phyloP scores from a whole-genome alignment of 2,888 invertebrate genomes.

The Ferdinandea cuprea region DNA sequence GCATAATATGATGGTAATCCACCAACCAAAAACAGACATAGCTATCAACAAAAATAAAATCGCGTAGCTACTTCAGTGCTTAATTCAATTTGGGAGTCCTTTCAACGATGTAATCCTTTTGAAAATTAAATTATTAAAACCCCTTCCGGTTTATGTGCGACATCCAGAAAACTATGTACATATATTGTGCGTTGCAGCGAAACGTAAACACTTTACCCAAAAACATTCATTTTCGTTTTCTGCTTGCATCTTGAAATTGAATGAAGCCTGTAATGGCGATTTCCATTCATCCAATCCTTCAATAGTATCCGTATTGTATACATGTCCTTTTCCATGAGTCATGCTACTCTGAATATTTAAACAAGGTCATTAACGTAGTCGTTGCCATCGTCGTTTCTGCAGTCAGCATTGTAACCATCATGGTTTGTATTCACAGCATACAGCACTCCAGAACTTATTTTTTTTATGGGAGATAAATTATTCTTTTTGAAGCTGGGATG shows the following conservation, averaged over 20 bases:
- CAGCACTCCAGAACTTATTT: too few relatives aligned
- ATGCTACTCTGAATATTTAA: neutral
- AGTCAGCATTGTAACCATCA: slow-evolving; percentile 4
- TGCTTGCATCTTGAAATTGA: slow-evolving; percentile 43
- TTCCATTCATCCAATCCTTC: slow-evolving; percentile 27
- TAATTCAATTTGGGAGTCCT: slow-evolving; percentile 38
- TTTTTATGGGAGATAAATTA: too few relatives aligned
- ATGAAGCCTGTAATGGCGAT: slow-evolving; percentile 52
- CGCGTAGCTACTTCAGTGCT: neutral
- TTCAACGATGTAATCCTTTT: slow-evolving; percentile 44
- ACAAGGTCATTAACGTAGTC: slow-evolving; percentile 16
- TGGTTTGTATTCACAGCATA: slow-evolving; percentile 1
- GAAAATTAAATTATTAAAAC: slow-evolving; percentile 28
- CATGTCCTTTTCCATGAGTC: neutral
- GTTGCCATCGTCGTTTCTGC: neutral
- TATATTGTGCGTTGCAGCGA: slow-evolving; percentile 34
- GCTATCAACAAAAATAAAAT: too few relatives aligned
- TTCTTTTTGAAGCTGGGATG: too few relatives aligned
- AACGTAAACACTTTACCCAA: slow-evolving; percentile 25
- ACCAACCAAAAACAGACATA: too few relatives aligned
- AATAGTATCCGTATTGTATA: neutral
- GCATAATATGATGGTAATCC: too few relatives aligned
- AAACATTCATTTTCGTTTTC: slow-evolving; percentile 63
- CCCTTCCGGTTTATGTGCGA: too few relatives aligned
- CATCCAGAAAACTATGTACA: too few relatives aligned